Percentiles rank a stretch among this genome's conserved stretches.
phyloP scores from a whole-genome alignment of 2,797 vertebrate genomes.

The Manis javanica region DNA sequence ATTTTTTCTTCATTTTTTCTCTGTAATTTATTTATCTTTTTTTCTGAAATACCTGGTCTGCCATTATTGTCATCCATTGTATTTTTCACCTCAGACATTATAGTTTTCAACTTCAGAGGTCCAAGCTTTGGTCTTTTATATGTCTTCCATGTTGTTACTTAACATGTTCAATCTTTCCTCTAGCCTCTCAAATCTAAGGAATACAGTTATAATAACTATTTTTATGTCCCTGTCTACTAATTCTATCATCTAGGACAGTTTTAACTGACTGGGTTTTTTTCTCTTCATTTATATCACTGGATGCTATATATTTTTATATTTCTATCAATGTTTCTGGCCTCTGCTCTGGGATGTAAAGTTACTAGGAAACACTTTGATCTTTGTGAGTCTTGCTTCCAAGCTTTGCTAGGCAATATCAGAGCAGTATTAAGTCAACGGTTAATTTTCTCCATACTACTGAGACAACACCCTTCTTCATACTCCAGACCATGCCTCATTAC shows the following conservation, averaged over 20 bases:
- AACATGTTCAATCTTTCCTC: not conserved
- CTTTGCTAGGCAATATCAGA: not conserved
- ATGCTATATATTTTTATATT: not conserved
- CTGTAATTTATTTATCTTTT: not conserved
- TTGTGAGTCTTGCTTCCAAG: not conserved
- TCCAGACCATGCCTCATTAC: too few relatives aligned
- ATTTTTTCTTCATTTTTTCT: not conserved
- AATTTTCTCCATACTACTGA: not conserved
- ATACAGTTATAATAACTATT: not conserved
- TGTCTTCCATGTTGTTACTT: not conserved
- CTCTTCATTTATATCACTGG: not conserved
- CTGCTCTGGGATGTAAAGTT: not conserved
- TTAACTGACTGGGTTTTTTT: not conserved
- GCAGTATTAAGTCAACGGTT: not conserved
- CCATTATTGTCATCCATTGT: not conserved
- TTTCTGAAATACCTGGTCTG: not conserved
- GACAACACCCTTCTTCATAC: not conserved
- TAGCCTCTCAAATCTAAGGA: not conserved
- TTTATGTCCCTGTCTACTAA: not conserved
- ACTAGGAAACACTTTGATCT: not conserved
- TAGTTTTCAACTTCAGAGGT: not conserved
- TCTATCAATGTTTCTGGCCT: not conserved
- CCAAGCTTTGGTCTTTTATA: not conserved
- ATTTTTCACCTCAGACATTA: not conserved
- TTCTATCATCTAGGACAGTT: not conserved